Evolutionary conservation across 2,888 invertebrate genomes (phyloP).

Genomic region (Acanthococcus lagerstroemiae): DNA sequence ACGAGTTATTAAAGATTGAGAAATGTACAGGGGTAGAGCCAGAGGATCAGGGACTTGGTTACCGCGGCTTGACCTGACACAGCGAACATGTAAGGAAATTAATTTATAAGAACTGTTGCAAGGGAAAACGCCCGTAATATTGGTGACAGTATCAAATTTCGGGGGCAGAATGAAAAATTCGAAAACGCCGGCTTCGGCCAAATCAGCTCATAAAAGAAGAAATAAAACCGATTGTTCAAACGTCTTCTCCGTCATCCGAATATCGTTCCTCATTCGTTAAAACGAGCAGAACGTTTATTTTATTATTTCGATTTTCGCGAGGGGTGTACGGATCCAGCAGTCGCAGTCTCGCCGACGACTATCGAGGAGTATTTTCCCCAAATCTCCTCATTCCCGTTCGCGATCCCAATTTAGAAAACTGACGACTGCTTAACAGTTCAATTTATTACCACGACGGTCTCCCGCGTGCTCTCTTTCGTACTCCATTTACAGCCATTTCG

Average conservation of each 20-base stretch:
- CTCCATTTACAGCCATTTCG: background rate
- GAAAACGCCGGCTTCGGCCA: background rate
- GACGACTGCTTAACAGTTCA: slow-evolving; percentile 24
- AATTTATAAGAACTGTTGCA: background rate
- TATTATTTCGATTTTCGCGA: slow-evolving; percentile 17
- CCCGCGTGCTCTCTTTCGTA: background rate
- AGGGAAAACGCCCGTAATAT: background rate
- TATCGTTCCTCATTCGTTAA: background rate
- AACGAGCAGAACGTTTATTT: slow-evolving; percentile 24
- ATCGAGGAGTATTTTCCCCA: slow-evolving; percentile 16
- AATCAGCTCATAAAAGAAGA: slow-evolving; percentile 23
- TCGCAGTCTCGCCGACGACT: slow-evolving; percentile 19
- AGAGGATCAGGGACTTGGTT: too few species aligned
- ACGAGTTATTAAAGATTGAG: too few species aligned
- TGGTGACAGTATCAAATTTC: background rate
- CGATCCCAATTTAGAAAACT: slow-evolving; percentile 24
- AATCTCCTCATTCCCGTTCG: slow-evolving; percentile 9
- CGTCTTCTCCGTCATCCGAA: background rate
- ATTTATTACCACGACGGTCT: slow-evolving; percentile 13
- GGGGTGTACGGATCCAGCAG: background rate
- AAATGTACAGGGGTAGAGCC: too few species aligned
- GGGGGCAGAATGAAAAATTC: slow-evolving; percentile 11
- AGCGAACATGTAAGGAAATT: too few species aligned
- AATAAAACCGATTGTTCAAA: slow-evolving; percentile 15
- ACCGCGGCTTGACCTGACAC: too few species aligned